A percentile compares a stretch with the other conserved stretches of the same genome.
These are phyloP conservation scores for Tragelaphus scriptus DNA, from an alignment of 2,113 vertebrate species.

Conservation along the genomic window DNA sequence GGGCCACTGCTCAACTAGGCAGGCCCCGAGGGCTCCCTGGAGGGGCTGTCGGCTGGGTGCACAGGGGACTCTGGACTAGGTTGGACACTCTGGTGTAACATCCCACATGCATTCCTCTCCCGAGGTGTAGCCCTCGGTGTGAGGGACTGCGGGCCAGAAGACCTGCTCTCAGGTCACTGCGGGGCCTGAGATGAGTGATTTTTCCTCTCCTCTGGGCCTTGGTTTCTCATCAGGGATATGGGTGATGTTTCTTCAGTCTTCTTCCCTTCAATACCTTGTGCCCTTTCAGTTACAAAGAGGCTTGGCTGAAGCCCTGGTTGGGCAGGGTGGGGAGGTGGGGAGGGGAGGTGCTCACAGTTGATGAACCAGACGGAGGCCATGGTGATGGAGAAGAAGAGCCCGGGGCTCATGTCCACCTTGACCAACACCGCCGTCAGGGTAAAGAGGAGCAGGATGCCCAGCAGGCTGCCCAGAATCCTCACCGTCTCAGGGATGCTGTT, in stretches of 20 bases:
- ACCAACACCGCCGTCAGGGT: constrained; percentile 85
- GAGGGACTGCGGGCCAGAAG: neutral
- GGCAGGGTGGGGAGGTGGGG: neutral
- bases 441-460: constrained; percentile 86
- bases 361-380: constrained; percentile 93
- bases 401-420: constrained; percentile 81
- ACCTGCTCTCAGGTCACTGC: neutral
- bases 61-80: neutral
- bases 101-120: neutral
- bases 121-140: neutral
- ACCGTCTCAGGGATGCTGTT: constrained; percentile 83
- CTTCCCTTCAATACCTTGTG: neutral
- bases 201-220: neutral
- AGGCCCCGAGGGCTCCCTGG: neutral
- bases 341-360: constrained; percentile 83
- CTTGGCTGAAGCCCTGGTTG: neutral
- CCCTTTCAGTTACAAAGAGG: neutral
- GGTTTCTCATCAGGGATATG: neutral
- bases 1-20: neutral
- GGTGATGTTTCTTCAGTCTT: neutral
- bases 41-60: neutral
- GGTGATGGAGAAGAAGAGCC: constrained; percentile 87
- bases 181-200: neutral
- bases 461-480: constrained; percentile 85
- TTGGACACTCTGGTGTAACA: neutral